Base-by-base conservation (phyloP, 2,797 vertebrate species). In the Neosalanx taihuensis region DNA sequence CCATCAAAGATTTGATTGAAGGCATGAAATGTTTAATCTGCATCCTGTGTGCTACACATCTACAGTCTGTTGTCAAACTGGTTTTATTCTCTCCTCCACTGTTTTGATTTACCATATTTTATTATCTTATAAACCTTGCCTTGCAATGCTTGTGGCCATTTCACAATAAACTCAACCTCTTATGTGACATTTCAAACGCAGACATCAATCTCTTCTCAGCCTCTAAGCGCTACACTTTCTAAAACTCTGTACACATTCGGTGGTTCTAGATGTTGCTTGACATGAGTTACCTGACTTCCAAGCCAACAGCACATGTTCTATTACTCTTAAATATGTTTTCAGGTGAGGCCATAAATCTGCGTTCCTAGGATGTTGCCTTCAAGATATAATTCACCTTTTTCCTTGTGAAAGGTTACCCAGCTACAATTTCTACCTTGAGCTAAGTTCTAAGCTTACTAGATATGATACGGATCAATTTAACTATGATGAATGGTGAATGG, bases 311-410 rank as follows among this genome's bases (percentile, higher is more conserved):
- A 56, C 53, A 61, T n/a, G 30, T 59, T 20, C 26, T 26, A 20
- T 10, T 15, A 20, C 18, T 20, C n/a, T 68, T 68, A 20, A 35
- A 37, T 67, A 35, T 33, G 37, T 67, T 30, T 30, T 60, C 31
- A 72, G 33, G 33, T 72, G n/a, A 72, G 56, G 53, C 35, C 51
- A 66, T 60, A 72, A 60, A 65, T 66, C 46, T 63, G 37, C 10
- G 41, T 46, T 46, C 37, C 37, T 41, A 41, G 37, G 37, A 7
- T 5, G 46, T 66, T 7, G 12, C 41, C 41, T 29, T 26, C 15
- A 53, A 53, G 26, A 53, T 30, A 53, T 33, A 56, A 10, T 20
- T 67, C 26, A n/a, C 29, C 41, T 29, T 10, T 67, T 13, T 30
- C 26, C 6, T 1, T 67, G 15, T 33, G 15, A 51, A 67, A 46